Percentiles rank a stretch among this genome's conserved stretches.
Conservation (phyloP, 2,113 vertebrate species). For the Thunnus maccoyii region DNA sequence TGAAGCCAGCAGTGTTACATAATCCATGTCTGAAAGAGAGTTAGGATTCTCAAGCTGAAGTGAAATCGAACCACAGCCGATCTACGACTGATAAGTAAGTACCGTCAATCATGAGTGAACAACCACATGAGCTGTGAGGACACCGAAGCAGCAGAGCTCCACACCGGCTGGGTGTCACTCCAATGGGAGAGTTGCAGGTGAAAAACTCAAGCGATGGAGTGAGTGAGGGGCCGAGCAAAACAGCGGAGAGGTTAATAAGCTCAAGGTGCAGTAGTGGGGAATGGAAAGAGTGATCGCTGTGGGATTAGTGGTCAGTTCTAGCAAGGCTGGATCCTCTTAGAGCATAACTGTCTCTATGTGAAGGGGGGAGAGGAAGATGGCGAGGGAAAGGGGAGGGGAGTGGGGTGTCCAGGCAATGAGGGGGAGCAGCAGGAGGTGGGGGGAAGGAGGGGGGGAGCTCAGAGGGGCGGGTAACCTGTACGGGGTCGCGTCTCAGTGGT, state of each 20-base stretch:
- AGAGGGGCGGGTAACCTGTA: slow-evolving; percentile 88
- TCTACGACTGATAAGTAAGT: not conserved
- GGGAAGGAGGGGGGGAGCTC: slow-evolving; percentile 17
- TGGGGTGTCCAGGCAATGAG: not conserved
- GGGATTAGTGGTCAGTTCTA: slow-evolving; percentile 60
- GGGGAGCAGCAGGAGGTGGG: not conserved
- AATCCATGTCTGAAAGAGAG: slow-evolving; percentile 26
- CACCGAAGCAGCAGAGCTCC: slow-evolving; percentile 37
- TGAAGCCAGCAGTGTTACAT: not conserved
- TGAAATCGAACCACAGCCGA: slow-evolving; percentile 13
- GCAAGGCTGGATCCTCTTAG: slow-evolving; percentile 34
- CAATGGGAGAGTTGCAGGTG: slow-evolving; percentile 41
- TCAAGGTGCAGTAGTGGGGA: slow-evolving; percentile 44
- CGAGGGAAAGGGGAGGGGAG: slow-evolving; percentile 12
- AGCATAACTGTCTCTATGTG: slow-evolving; percentile 20
- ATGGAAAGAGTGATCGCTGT: slow-evolving; percentile 42
- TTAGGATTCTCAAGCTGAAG: not conserved
- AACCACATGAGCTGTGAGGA: slow-evolving; percentile 46
- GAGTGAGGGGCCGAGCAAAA: slow-evolving; percentile 44
- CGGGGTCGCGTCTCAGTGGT: slow-evolving; percentile 82
- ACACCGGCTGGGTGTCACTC: slow-evolving; percentile 61
- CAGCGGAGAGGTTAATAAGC: slow-evolving; percentile 40
- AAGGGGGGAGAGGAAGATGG: slow-evolving; percentile 11
- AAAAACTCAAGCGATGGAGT: slow-evolving; percentile 61
- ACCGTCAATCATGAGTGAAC: slow-evolving; percentile 32